phyloP scores from a whole-genome alignment of 2,888 invertebrate genomes.

The Smittia sp. region DNA sequence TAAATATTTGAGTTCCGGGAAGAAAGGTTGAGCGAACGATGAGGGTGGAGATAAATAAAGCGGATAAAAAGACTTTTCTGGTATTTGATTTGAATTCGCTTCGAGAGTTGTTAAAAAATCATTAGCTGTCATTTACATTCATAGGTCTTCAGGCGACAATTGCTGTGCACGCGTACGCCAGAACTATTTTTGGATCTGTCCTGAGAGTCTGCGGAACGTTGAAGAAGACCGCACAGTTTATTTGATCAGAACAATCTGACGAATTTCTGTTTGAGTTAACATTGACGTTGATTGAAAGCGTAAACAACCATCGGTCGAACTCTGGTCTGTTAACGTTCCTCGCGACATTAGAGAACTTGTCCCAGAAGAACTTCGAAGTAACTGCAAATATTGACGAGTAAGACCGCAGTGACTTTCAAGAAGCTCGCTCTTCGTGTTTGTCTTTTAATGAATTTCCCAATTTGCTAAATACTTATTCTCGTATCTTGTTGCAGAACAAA shows the following conservation, averaged over 20 bases:
- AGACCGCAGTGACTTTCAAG: slow-evolving; percentile 20
- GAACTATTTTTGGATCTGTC: neutral
- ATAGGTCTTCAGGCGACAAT: neutral
- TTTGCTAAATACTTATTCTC: neutral
- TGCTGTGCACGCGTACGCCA: neutral
- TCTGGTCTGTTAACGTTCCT: slow-evolving; percentile 13
- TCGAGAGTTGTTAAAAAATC: slow-evolving; percentile 12
- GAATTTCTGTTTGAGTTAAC: neutral
- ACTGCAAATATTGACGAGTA: slow-evolving; percentile 28
- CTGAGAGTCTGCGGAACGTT: too few species aligned
- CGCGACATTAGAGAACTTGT: neutral
- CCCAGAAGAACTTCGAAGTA: neutral
- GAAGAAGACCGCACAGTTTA: slow-evolving; percentile 5
- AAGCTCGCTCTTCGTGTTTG: neutral
- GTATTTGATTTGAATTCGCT: slow-evolving; percentile 16
- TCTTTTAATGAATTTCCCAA: slow-evolving; percentile 9
- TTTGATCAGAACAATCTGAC: neutral
- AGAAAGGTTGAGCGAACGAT: neutral
- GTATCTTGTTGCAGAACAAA: neutral
- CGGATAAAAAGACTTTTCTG: neutral
- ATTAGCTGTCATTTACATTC: neutral
- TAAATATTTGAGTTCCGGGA: slow-evolving; percentile 10
- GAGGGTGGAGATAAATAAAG: slow-evolving; percentile 15
- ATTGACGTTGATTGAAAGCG: slow-evolving; percentile 31
- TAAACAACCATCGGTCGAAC: neutral